Conservation (phyloP, 1,140 invertebrate genomes). For the Apocrypta bakeri region DNA sequence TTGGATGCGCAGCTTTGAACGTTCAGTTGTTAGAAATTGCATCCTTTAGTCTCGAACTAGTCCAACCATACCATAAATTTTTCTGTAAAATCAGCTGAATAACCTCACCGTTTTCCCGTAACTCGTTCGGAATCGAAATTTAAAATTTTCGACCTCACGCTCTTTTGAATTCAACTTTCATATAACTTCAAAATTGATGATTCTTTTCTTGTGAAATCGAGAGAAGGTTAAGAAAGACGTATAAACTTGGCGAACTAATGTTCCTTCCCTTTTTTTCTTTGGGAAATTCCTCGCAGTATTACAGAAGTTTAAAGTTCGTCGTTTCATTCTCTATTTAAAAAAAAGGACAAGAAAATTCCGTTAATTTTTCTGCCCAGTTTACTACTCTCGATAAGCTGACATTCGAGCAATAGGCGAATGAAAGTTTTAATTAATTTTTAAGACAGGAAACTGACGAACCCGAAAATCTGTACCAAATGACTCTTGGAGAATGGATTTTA, state of each 20-base stretch:
- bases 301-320: background rate
- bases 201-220: background rate
- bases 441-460: background rate
- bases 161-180: conserved; percentile 2
- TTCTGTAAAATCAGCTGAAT: too few relatives aligned
- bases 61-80: too few relatives aligned
- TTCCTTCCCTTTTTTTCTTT: background rate
- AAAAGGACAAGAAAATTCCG: background rate
- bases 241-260: background rate
- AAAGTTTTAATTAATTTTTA: background rate
- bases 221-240: background rate
- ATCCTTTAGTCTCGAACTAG: too few relatives aligned
- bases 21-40: too few relatives aligned
- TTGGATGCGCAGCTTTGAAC: too few relatives aligned
- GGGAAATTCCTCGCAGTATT: background rate
- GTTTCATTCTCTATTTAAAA: background rate
- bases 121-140: background rate
- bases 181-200: background rate
- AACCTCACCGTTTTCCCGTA: background rate
- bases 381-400: background rate
- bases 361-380: background rate
- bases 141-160: background rate
- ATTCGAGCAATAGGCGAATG: background rate
- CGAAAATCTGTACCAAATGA: too few relatives aligned
- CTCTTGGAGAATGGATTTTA: too few relatives aligned